phyloP scores from a whole-genome alignment of 1,140 invertebrate species.

The Maconellicoccus hirsutus region DNA sequence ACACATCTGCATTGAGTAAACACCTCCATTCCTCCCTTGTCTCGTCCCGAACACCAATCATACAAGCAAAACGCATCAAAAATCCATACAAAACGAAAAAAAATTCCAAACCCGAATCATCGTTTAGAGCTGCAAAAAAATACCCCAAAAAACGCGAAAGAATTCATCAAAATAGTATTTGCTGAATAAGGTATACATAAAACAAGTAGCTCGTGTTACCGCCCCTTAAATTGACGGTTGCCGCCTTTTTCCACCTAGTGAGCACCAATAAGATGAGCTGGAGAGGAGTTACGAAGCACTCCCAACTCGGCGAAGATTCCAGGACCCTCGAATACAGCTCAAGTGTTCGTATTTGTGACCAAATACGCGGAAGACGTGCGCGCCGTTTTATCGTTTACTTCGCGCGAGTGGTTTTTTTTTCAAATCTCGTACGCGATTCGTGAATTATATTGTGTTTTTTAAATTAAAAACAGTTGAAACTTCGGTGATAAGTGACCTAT shows the following conservation, averaged over 20 bases:
- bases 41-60: too few relatives aligned
- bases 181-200: conserved; percentile 12
- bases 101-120: too few relatives aligned
- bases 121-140: too few relatives aligned
- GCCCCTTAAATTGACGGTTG: conserved; percentile 19
- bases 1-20: too few relatives aligned
- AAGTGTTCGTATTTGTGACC: background rate
- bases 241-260: conserved; percentile 17
- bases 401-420: background rate
- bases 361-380: conserved; percentile 1
- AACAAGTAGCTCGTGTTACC: conserved; percentile 13
- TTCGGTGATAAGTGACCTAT: background rate
- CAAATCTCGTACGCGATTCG: too few relatives aligned
- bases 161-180: background rate
- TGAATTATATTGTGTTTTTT: too few relatives aligned
- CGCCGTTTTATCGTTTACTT: background rate
- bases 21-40: too few relatives aligned
- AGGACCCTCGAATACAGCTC: conserved; percentile 7
- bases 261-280: conserved; percentile 19
- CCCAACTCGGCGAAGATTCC: conserved; percentile 7
- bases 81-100: too few relatives aligned
- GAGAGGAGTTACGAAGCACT: conserved; percentile 14
- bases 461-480: too few relatives aligned
- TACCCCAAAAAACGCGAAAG: background rate
- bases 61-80: too few relatives aligned